Evolutionary conservation across 2,113 vertebrate genomes (phyloP), one percentile per base, ranked within the genome.

Genomic region (Lutjanus erythropterus): DNA sequence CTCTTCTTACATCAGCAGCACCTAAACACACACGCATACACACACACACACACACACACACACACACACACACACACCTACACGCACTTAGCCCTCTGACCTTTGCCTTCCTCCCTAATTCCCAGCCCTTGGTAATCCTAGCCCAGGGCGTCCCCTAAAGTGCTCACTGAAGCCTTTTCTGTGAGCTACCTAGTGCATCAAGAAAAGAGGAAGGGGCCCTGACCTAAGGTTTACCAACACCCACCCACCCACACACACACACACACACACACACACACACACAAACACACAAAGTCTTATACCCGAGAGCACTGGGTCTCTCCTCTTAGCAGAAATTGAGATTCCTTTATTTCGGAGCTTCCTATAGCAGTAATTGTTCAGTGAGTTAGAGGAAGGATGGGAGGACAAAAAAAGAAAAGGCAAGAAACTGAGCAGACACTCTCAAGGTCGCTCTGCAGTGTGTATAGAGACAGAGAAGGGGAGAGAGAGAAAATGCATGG

Each of bases 361-460:
- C 70, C 75, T 61, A 39, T 69, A 50, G 65, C 68, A 37, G 74
- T 81, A 86, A 87, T 90, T 86, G 82, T 87, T 90, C 31, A 14
- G 76, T 37, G 82, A 82, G 69, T 81, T 78, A 50, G 68, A 59
- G 61, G 67, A 85, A 84, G 35, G 66, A 61, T 66, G 67, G 86
- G 8, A 18, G 71, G 59, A 64, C 18, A 49, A 64, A 82, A 72
- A 58, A 76, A 25, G 9, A 18, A 75, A 61, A 69, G 56, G 16
- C 6, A 62, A 81, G 35, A 83, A 86, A 88, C 74, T 79, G 83
- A 69, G 80, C 56, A 81, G 70, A 70, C 70, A 37, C 77, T 87
- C 60, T 90, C 89, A 93, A 93, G 90, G 92, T 92, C 68, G 41
- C 66, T 69, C 65, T 37, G 56, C 75, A 74, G 83, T 65, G 60